Evolutionary conservation across 2,888 invertebrate species (phyloP), one percentile per base, ranked within the genome.

Genomic region (Oscheius myriophilus): DNA sequence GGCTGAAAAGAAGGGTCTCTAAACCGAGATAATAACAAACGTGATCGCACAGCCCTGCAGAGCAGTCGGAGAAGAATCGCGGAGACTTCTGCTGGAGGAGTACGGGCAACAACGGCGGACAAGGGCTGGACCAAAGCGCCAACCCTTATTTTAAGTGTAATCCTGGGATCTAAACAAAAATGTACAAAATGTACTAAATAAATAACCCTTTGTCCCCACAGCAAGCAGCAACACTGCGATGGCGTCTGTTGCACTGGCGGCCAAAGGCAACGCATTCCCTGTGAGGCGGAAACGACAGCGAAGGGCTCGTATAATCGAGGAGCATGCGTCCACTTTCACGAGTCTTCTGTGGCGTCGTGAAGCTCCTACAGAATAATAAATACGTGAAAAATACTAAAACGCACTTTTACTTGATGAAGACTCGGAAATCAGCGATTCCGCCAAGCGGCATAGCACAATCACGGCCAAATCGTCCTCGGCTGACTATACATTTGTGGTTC

Each of bases 61-160:
- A 63, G 55, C 14, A 69, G 57, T 42, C 52, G 12, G 23, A 69
- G 52, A 6, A 69, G 41, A n/a, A 63, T 55, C 6, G 41, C 42
- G 1, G 63, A 63, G 3, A 43, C 43, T 21, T 45, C 43, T 23
- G 33, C 9, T 11, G 23, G 39, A 14, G 16, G 42, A 14, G 7
- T 23, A 7, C 12, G n/a, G 12, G 54, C 23, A n/a, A 70, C 55
- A 45, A 23, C 41, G 23, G 67, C 61, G 14, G 58, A 67, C 11
- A 73, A 42, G 1, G 65, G 58, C 11, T 70, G 63, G 42, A 84
- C 46, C 53, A 84, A 41, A 21, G 81, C 82, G 51, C 80, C 72
- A 39, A 84, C 67, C 54, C 83, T 74, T 12, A 81, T 67, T 67
- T 84, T 84, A 42, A 84, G 69, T 45, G 68, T 69, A 14, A 82